phyloP scores from a whole-genome alignment of 1,140 invertebrate species.

The Gonatopus flavifemur region DNA sequence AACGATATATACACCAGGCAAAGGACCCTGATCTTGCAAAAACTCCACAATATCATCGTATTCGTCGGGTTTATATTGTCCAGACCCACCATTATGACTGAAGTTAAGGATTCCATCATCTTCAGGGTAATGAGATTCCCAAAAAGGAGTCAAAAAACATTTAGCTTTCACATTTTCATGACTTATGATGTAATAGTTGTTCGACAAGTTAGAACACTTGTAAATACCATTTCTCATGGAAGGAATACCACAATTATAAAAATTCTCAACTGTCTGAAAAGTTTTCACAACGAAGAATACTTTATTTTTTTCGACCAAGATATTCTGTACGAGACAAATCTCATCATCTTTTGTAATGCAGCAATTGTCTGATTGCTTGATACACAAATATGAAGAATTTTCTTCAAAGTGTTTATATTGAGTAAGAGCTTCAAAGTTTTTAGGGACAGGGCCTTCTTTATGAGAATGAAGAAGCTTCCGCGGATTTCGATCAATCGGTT shows the following conservation, averaged over 20 bases:
- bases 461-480: not conserved
- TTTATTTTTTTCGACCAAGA: not conserved
- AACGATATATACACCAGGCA: no score
- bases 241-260: no score
- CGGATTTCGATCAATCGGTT: not conserved
- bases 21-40: no score
- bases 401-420: not conserved
- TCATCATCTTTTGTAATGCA: not conserved
- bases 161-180: constrained; percentile 11
- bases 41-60: not conserved
- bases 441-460: not conserved
- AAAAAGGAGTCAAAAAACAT: constrained; percentile 21
- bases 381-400: not conserved
- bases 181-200: no score
- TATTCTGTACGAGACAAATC: not conserved
- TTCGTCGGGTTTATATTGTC: not conserved
- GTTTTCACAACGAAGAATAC: not conserved
- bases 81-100: not conserved
- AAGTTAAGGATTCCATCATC: constrained; percentile 5
- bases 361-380: not conserved
- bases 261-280: no score
- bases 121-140: constrained; percentile 8
- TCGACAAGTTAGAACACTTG: no score
- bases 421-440: not conserved
- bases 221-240: no score